Conservation (phyloP, 2,888 invertebrate species). For the Dynastes grantii region DNA sequence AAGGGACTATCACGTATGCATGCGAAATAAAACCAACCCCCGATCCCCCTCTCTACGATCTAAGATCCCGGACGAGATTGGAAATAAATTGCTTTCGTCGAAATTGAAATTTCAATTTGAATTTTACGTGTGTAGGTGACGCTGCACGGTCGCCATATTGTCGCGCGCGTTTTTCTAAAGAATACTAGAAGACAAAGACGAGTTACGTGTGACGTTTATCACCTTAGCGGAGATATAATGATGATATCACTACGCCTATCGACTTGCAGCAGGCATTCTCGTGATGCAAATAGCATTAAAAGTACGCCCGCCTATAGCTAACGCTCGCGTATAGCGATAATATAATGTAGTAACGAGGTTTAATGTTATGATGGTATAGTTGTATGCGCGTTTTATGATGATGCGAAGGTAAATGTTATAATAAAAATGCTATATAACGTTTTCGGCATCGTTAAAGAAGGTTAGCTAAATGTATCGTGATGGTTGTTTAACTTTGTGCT, state of each 20-base stretch:
- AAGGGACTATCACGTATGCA: background rate
- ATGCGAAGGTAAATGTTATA: no score
- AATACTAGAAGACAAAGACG: background rate
- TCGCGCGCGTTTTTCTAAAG: background rate
- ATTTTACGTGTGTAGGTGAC: background rate
- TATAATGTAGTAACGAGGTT: background rate
- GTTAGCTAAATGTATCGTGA: no score
- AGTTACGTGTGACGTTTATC: slow-evolving; percentile 7
- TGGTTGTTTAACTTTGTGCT: no score
- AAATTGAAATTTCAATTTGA: slow-evolving; percentile 21
- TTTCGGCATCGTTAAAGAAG: no score
- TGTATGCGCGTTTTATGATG: no score
- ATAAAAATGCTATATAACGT: no score
- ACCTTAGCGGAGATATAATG: background rate
- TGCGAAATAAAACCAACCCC: background rate
- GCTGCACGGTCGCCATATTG: background rate
- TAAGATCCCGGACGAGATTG: slow-evolving; percentile 11
- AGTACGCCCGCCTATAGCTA: background rate
- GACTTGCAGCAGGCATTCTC: background rate
- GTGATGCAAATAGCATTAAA: slow-evolving; percentile 2
- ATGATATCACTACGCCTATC: background rate
- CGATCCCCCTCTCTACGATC: background rate
- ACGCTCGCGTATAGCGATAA: background rate
- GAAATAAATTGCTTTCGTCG: slow-evolving; percentile 25
- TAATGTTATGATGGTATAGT: background rate